Evolutionary conservation across 35 echinoderm and acorn worm species (phyloP).

Genomic region (Holothuria glaberrima): DNA sequence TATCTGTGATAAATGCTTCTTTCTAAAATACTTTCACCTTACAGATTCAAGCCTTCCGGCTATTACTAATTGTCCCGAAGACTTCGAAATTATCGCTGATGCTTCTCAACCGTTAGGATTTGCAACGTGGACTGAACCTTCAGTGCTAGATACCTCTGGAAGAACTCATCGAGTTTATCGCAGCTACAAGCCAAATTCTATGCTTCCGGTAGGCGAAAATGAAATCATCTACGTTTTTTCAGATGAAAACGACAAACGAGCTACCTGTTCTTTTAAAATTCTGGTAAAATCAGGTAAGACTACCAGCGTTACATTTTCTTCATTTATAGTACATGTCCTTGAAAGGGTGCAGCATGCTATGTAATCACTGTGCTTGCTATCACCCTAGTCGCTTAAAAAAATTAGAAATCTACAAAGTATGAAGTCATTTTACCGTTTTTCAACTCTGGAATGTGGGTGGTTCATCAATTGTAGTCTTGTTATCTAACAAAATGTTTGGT

Average conservation of each 20-base stretch:
- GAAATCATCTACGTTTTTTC: slow-evolving; percentile 49
- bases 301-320: neutral
- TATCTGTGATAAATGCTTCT: too few species aligned
- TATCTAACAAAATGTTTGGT: too few species aligned
- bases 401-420: too few species aligned
- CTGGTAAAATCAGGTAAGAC: slow-evolving; percentile 37
- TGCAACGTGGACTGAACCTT: slow-evolving; percentile 47
- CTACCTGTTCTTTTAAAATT: slow-evolving; percentile 36
- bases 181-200: slow-evolving; percentile 13
- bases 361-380: too few species aligned
- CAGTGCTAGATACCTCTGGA: slow-evolving; percentile 6
- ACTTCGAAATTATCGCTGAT: slow-evolving; percentile 21
- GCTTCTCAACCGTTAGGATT: slow-evolving; percentile 20
- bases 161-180: neutral
- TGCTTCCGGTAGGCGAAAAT: slow-evolving; percentile 53
- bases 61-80: slow-evolving; percentile 27
- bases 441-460: too few species aligned
- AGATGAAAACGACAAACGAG: slow-evolving; percentile 21
- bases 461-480: too few species aligned
- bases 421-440: too few species aligned
- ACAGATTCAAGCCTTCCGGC: neutral
- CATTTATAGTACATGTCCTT: neutral
- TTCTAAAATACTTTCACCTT: neutral
- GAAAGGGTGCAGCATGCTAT: too few species aligned
- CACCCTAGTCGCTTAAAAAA: too few species aligned